These are phyloP conservation scores for Zosterops japonicus DNA, from an alignment of 2,113 vertebrate species.

Conservation along the genomic window DNA sequence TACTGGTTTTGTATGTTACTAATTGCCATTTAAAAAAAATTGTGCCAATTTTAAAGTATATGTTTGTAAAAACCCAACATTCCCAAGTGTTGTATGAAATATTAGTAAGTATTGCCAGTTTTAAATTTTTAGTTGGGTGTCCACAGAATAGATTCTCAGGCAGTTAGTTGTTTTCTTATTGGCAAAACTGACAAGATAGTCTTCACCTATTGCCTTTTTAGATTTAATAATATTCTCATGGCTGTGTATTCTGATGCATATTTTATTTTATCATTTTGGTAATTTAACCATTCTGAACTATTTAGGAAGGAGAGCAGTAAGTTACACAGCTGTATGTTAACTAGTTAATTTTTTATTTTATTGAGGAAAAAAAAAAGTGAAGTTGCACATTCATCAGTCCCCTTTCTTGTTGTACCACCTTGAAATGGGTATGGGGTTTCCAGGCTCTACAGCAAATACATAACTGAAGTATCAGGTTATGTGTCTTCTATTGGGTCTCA, in stretches of 20 bases:
- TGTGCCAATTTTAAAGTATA: slow-evolving; percentile 73
- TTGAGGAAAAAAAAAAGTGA: not conserved
- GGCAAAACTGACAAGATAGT: slow-evolving; percentile 42
- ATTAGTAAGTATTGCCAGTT: slow-evolving; percentile 70
- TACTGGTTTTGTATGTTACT: slow-evolving; percentile 52
- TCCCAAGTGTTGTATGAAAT: slow-evolving; percentile 58
- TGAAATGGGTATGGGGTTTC: slow-evolving; percentile 9
- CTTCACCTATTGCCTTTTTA: slow-evolving; percentile 61
- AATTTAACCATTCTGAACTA: not conserved
- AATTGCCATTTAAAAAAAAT: slow-evolving; percentile 54
- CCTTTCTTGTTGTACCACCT: slow-evolving; percentile 32
- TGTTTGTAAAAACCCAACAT: slow-evolving; percentile 54
- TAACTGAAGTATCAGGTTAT: slow-evolving; percentile 56
- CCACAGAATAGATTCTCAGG: slow-evolving; percentile 19
- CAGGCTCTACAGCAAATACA: slow-evolving; percentile 24
- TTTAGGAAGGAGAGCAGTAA: slow-evolving; percentile 1
- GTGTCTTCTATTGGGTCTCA: slow-evolving; percentile 65
- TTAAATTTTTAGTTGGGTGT: slow-evolving; percentile 62
- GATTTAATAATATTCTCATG: slow-evolving; percentile 28
- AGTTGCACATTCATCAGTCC: slow-evolving; percentile 27
- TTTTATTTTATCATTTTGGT: not conserved
- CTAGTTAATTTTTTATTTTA: slow-evolving; percentile 33
- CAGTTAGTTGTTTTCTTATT: slow-evolving; percentile 40
- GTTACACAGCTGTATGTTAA: slow-evolving; percentile 49
- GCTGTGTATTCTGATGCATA: slow-evolving; percentile 2